These are phyloP conservation scores for Coelopa frigida DNA, from an alignment of 1,140 invertebrate genomes.

Conservation along the genomic window DNA sequence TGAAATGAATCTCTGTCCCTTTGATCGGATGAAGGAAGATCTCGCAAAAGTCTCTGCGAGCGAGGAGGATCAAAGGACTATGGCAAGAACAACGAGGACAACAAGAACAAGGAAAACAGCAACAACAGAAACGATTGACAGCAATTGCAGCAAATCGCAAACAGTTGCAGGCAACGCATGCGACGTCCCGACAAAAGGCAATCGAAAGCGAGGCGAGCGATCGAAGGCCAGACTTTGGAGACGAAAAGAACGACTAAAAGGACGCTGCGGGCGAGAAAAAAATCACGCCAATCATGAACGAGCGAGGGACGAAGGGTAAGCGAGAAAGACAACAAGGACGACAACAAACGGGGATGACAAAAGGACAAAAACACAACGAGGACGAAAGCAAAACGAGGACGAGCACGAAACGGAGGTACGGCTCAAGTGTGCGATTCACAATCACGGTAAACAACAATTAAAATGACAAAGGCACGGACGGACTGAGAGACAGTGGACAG, in stretches of 20 bases:
- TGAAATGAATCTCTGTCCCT: too few species aligned
- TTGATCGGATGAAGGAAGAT: too few species aligned
- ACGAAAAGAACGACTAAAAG: not conserved
- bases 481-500: not conserved
- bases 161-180: not conserved
- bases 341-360: slow-evolving; percentile 9
- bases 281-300: slow-evolving; percentile 6
- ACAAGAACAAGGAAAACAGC: slow-evolving; percentile 1
- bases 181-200: slow-evolving; percentile 2
- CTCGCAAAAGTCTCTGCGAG: too few species aligned
- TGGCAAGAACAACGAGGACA: slow-evolving; percentile 3
- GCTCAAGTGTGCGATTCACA: too few species aligned
- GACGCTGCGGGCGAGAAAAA: not conserved
- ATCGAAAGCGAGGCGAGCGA: slow-evolving; percentile 2
- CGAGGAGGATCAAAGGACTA: too few species aligned
- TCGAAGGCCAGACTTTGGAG: not conserved
- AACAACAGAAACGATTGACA: not conserved
- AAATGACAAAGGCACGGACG: slow-evolving; percentile 26
- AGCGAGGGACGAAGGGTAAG: too few species aligned
- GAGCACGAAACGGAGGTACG: too few species aligned
- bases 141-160: too few species aligned
- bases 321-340: slow-evolving; percentile 7
- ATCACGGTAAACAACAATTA: slow-evolving; percentile 42
- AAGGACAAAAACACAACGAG: slow-evolving; percentile 9
- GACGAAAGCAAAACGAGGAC: slow-evolving; percentile 1